Evolutionary conservation across 2,888 invertebrate genomes (phyloP), one percentile per base, ranked within the genome.

Genomic region (Caenorhabditis angaria): DNA sequence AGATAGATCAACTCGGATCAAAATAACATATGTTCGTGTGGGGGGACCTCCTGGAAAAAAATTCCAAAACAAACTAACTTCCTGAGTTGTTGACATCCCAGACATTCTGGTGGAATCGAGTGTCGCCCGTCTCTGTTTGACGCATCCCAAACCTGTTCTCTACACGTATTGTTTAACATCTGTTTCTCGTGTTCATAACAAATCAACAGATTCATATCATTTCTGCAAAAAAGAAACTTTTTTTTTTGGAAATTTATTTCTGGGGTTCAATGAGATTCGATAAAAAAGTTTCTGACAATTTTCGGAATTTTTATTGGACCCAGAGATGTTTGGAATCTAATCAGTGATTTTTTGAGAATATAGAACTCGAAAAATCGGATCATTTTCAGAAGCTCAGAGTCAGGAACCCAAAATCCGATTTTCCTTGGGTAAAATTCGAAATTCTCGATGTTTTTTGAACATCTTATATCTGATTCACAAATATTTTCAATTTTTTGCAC

Each of bases 101-200:
- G 41, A 41, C 41, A 41, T 50, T 50, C 50, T 24, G 50, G 50
- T 20, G 50, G 22, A 51, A 51, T 51, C 51, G 25, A 51, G 22
- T 22, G 51, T 22, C 51, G n/a, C 6, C 51, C 25, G 25, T 51
- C 51, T n/a, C 6, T 24, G 51, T 22, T 51, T 24, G 51, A 51
- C 51, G 51, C 41, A 18, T 41, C 41, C 41, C 41, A 41, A 41
- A 41, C 41, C 41, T 41, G 41, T 41, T 41, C 41, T 41, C 18
- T 41, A 41, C 41, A 41, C 41, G 41, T 41, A 41, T 41, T 41
- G 41, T 41, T 41, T 41, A 41, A 41, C 41, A 41, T 41, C 41
- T 41, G 41, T 41, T 14, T 41, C 41, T 41, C 41, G 41, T 41
- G 41, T 41, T 41, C 41, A 41, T 41, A 41, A 41, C 41, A 41